Conservation (phyloP, 1,140 invertebrate genomes). For the Pinna nobilis region DNA sequence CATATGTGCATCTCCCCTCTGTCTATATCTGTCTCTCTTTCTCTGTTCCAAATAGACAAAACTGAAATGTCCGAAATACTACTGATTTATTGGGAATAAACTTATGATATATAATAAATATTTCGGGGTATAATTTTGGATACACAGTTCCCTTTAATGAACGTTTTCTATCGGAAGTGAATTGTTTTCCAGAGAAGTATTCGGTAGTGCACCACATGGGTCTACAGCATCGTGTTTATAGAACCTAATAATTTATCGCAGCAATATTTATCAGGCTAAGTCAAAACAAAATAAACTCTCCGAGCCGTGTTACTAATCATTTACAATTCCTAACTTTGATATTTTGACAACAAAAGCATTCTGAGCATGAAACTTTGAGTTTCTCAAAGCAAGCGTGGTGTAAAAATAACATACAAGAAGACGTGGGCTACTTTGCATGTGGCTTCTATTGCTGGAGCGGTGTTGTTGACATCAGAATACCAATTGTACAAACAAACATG, state of each 20-base stretch:
- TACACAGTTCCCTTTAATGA: too few species aligned
- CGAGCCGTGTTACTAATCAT: constrained; percentile 30
- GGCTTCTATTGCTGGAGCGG: constrained; percentile 19
- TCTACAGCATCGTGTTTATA: constrained; percentile 32
- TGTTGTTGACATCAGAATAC: constrained; percentile 19
- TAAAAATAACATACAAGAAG: constrained; percentile 29
- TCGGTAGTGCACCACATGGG: too few species aligned
- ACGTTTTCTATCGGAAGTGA: neutral
- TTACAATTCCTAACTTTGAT: constrained; percentile 35
- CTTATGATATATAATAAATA: too few species aligned
- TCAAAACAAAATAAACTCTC: constrained; percentile 29
- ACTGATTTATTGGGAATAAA: too few species aligned
- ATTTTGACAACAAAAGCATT: constrained; percentile 36
- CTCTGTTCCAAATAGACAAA: too few species aligned
- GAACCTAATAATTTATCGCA: constrained; percentile 15
- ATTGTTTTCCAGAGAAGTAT: too few species aligned
- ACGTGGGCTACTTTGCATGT: constrained; percentile 21
- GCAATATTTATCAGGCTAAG: constrained; percentile 29
- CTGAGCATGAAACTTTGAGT: constrained; percentile 11
- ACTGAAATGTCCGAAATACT: too few species aligned
- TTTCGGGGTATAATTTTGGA: too few species aligned
- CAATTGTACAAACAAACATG: constrained; percentile 31
- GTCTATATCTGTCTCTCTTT: too few species aligned
- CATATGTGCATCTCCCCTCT: too few species aligned
- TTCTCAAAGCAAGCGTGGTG: constrained; percentile 13